These are phyloP conservation scores for Perodicticus potto DNA, from an alignment of 2,797 vertebrate species.

Conservation along the genomic window DNA sequence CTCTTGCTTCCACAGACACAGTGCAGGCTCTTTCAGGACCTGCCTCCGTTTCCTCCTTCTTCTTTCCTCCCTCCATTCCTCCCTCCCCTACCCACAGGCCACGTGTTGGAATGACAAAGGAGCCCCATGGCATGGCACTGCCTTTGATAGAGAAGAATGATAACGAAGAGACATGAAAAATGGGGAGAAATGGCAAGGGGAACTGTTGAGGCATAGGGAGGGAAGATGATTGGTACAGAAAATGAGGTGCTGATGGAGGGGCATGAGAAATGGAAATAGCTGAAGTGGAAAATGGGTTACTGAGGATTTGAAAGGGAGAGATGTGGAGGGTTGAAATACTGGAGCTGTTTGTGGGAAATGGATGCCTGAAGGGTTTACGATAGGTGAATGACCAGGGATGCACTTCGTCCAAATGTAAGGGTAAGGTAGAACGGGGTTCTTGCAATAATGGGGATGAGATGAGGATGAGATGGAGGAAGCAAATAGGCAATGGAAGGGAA, in stretches of 20 bases:
- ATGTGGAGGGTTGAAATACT: not conserved
- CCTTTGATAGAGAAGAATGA: conserved; percentile 77
- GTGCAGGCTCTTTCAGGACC: conserved; percentile 52
- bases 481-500: not conserved
- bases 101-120: conserved; percentile 81
- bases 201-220: not conserved
- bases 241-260: not conserved
- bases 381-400: not conserved
- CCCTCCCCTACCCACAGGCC: conserved; percentile 66
- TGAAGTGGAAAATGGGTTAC: conserved; percentile 16
- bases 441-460: conserved; percentile 10
- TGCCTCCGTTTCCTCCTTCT: conserved; percentile 14
- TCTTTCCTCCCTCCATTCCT: conserved; percentile 41
- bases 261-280: not conserved
- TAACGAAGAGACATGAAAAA: conserved; percentile 48
- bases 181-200: conserved; percentile 6
- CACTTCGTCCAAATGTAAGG: conserved; percentile 34
- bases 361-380: not conserved
- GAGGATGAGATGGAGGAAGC: conserved; percentile 45
- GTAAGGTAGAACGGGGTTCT: not conserved
- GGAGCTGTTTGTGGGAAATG: conserved; percentile 1
- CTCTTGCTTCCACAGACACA: conserved; percentile 51
- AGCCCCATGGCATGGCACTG: conserved; percentile 76
- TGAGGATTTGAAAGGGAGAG: not conserved
- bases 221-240: not conserved